A percentile compares a stretch with the other conserved stretches of the same genome.
These are phyloP conservation scores for Cyclina sinensis DNA, from an alignment of 1,140 invertebrate genomes.

Conservation along the genomic window DNA sequence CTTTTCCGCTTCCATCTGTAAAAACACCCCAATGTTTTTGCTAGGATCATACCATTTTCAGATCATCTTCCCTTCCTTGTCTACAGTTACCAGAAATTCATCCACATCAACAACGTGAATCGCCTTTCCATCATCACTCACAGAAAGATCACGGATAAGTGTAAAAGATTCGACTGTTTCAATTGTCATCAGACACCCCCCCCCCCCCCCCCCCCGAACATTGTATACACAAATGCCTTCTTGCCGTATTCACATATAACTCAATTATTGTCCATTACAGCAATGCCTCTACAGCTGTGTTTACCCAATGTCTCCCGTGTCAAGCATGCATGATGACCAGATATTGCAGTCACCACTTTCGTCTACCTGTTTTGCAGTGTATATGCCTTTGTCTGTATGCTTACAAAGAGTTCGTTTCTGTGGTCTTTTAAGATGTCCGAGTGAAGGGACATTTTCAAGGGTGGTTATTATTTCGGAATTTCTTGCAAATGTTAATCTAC, in stretches of 20 bases:
- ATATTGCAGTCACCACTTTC: background rate
- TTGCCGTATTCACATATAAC: background rate
- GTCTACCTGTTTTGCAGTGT: background rate
- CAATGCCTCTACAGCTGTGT: slow-evolving; percentile 8
- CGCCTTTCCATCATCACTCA: slow-evolving; percentile 9
- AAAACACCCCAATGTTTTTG: background rate
- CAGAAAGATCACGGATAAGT: background rate
- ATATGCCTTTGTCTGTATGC: background rate
- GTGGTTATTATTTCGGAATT: no score
- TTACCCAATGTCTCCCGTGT: background rate
- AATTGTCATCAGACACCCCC: background rate
- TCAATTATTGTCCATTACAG: background rate
- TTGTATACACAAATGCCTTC: background rate
- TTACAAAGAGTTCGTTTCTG: background rate
- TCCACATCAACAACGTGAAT: slow-evolving; percentile 7
- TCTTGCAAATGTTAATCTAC: no score
- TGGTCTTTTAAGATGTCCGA: no score
- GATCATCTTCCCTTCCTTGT: background rate
- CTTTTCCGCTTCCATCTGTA: slow-evolving; percentile 34
- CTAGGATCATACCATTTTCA: background rate
- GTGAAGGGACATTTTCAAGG: background rate
- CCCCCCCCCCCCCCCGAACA: background rate
- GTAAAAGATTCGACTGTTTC: background rate
- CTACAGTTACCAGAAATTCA: background rate
- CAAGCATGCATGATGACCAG: background rate